Evolutionary conservation across 2,888 invertebrate species (phyloP).

Genomic region (Diaperis boleti): DNA sequence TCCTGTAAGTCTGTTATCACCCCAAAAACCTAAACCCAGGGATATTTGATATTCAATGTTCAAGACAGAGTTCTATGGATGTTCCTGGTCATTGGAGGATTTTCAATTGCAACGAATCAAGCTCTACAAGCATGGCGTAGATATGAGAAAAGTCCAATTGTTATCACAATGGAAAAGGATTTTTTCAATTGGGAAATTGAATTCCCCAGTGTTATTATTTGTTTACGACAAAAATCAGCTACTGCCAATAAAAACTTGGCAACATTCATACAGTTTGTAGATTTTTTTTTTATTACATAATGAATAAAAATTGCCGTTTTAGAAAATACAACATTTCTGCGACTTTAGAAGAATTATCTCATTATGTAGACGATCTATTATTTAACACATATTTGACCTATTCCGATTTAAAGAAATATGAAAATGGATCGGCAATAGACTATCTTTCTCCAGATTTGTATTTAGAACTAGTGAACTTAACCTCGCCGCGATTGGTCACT

Average conservation of each 20-base stretch:
- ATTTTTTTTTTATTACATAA: too few species aligned
- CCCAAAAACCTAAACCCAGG: too few species aligned
- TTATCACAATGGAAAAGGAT: slow-evolving; percentile 56
- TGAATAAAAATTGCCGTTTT: background rate
- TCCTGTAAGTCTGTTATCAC: too few species aligned
- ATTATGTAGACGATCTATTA: slow-evolving; percentile 24
- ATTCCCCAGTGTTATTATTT: slow-evolving; percentile 60
- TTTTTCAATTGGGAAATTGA: slow-evolving; percentile 53
- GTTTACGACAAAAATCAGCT: too few species aligned
- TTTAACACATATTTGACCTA: slow-evolving; percentile 33
- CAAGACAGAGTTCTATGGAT: slow-evolving; percentile 55
- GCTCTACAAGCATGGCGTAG: slow-evolving; percentile 51
- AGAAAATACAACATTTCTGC: slow-evolving; percentile 3
- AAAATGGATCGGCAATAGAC: slow-evolving; percentile 24
- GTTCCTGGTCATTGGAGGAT: slow-evolving; percentile 46
- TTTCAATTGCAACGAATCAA: slow-evolving; percentile 48
- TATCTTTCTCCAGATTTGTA: slow-evolving; percentile 25
- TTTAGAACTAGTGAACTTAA: slow-evolving; percentile 6
- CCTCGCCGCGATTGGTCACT: background rate
- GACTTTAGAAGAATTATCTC: background rate
- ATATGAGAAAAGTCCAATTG: slow-evolving; percentile 56
- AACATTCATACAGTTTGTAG: background rate
- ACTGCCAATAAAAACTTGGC: background rate
- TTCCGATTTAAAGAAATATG: slow-evolving; percentile 26
- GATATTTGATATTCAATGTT: too few species aligned